Evolutionary conservation across 2,888 invertebrate species (phyloP).

Genomic region (Drosophila peninsularis): DNA sequence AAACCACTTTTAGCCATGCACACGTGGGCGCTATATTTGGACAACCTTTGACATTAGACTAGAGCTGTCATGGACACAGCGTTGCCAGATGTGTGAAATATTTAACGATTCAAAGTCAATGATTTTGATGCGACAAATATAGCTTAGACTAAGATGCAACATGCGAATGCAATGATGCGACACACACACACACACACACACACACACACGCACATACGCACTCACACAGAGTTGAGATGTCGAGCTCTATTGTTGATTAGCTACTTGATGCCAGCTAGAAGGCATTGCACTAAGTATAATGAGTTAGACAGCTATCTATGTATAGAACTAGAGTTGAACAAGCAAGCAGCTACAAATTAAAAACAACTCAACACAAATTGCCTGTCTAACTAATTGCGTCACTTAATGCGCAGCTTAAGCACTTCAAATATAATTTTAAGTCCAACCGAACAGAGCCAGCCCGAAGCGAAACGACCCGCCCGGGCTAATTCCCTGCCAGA

Average conservation of each 20-base stretch:
- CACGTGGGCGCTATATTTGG: not conserved
- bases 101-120: not conserved
- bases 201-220: not conserved
- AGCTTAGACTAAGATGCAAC: conserved; percentile 3
- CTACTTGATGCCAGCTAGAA: conserved; percentile 8
- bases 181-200: not conserved
- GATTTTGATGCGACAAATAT: not conserved
- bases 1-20: not conserved
- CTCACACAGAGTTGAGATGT: not conserved
- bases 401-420: conserved; percentile 40
- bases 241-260: conserved; percentile 1
- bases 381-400: conserved; percentile 25
- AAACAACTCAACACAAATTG: conserved; percentile 36
- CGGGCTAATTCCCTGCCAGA: not conserved
- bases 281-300: conserved; percentile 8
- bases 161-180: conserved; percentile 1
- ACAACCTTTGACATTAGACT: not conserved
- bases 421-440: not conserved
- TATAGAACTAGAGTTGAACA: conserved; percentile 5
- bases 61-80: not conserved
- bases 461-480: not conserved
- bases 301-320: conserved; percentile 3
- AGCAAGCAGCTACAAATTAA: conserved; percentile 59
- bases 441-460: not conserved
- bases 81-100: not conserved